phyloP scores from a whole-genome alignment of 2,888 invertebrate species.

The Calliphora vomitoria region DNA sequence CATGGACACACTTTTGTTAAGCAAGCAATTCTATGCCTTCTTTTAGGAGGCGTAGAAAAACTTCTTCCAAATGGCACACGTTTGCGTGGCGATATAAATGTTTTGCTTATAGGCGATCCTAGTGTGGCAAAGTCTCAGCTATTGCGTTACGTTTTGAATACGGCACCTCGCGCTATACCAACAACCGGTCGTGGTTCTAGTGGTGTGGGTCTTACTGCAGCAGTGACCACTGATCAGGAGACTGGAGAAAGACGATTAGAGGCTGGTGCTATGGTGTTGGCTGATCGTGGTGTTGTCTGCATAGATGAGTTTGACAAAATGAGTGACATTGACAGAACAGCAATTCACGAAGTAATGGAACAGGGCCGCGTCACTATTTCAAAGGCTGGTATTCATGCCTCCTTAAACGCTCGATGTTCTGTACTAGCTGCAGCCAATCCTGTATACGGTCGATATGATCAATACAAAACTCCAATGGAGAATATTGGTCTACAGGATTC shows the following conservation, averaged over 20 bases:
- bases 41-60: conserved; percentile 98
- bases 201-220: conserved; percentile 99
- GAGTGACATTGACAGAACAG: conserved; percentile 99
- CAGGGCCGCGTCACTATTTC: conserved; percentile 98
- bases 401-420: conserved; percentile 98
- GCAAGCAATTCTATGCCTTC: conserved; percentile 96
- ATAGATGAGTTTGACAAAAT: conserved; percentile 99
- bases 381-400: conserved; percentile 99
- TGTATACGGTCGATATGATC: conserved; percentile 98
- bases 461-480: conserved; percentile 99
- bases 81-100: conserved; percentile 94
- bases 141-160: conserved; percentile 95
- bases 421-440: conserved; percentile 99
- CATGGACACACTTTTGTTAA: conserved; percentile 98
- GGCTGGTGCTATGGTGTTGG: conserved; percentile 99
- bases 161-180: conserved; percentile 97
- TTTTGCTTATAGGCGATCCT: conserved; percentile 98
- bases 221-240: conserved; percentile 98
- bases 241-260: conserved; percentile 95
- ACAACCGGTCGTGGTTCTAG: conserved; percentile 99
- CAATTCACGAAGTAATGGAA: conserved; percentile 99
- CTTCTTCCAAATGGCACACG: conserved; percentile 95
- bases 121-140: conserved; percentile 99
- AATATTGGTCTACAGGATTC: conserved; percentile 99
- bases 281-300: conserved; percentile 98